phyloP scores from a whole-genome alignment of 2,113 vertebrate genomes.

The Caranx ignobilis region DNA sequence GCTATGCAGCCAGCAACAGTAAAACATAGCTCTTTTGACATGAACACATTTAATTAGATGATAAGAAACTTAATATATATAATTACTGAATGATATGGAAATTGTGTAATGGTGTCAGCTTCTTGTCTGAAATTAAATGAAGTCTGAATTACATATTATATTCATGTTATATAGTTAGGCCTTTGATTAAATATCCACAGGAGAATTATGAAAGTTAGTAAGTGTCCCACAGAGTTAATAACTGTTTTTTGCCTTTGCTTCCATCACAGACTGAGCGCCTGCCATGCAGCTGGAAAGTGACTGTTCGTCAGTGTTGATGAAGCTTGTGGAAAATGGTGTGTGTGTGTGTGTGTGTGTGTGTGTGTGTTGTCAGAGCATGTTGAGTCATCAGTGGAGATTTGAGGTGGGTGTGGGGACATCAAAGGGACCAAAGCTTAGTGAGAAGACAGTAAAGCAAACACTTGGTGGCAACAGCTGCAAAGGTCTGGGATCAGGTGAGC shows the following conservation, averaged over 20 bases:
- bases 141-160: not conserved
- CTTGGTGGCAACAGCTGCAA: conserved; percentile 26
- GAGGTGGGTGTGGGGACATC: conserved; percentile 40
- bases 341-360: conserved; percentile 11
- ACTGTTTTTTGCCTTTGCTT: conserved; percentile 10
- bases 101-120: not conserved
- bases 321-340: conserved; percentile 35
- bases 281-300: not conserved
- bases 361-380: conserved; percentile 43
- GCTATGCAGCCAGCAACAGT: too few species aligned
- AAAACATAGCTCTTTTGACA: not conserved
- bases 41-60: not conserved
- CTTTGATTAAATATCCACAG: not conserved
- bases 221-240: not conserved
- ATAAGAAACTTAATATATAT: not conserved
- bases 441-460: conserved; percentile 19
- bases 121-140: not conserved
- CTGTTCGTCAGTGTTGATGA: not conserved
- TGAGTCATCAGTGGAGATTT: conserved; percentile 37
- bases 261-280: conserved; percentile 13
- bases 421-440: conserved; percentile 38
- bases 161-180: not conserved
- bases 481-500: conserved; percentile 14
- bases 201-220: not conserved
- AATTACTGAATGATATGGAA: not conserved